Evolutionary conservation across 2,888 invertebrate genomes (phyloP).

Genomic region (Apantesis nais): DNA sequence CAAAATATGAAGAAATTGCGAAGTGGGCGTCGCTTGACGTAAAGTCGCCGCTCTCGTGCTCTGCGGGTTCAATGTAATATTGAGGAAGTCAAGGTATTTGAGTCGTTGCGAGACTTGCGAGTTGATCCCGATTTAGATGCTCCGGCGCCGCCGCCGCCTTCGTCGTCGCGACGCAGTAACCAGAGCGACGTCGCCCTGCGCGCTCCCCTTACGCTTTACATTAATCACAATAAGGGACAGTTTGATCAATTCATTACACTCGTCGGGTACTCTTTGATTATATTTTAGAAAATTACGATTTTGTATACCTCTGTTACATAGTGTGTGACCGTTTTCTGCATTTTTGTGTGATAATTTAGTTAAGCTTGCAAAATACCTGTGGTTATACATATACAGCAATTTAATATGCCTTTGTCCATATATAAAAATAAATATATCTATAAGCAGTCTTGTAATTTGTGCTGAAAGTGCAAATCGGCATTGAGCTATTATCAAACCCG

Average conservation of each 20-base stretch:
- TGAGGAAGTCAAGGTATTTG: constrained; percentile 86
- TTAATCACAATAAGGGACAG: constrained; percentile 60
- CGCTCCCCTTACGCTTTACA: constrained; percentile 68
- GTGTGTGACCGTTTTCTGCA: constrained; percentile 34
- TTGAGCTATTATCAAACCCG: constrained; percentile 52
- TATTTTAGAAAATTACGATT: neutral
- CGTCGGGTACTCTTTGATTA: constrained; percentile 28
- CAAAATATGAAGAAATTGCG: constrained; percentile 49
- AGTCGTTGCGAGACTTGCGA: constrained; percentile 83
- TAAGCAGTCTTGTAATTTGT: constrained; percentile 31
- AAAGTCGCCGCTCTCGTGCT: constrained; percentile 78
- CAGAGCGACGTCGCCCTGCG: constrained; percentile 80
- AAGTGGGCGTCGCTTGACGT: constrained; percentile 83
- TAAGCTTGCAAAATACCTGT: constrained; percentile 23
- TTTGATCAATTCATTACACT: constrained; percentile 60
- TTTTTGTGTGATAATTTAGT: constrained; percentile 27
- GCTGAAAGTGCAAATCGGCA: constrained; percentile 43
- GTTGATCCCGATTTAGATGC: constrained; percentile 85
- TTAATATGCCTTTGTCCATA: constrained; percentile 24
- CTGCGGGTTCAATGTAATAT: constrained; percentile 85
- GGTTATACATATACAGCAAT: constrained; percentile 27
- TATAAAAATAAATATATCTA: constrained; percentile 23
- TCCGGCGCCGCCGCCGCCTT: constrained; percentile 81
- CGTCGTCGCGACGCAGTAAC: constrained; percentile 82
- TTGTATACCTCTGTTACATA: constrained; percentile 10